Conservation (phyloP, 2,888 invertebrate genomes). For the Lasius platythorax region DNA sequence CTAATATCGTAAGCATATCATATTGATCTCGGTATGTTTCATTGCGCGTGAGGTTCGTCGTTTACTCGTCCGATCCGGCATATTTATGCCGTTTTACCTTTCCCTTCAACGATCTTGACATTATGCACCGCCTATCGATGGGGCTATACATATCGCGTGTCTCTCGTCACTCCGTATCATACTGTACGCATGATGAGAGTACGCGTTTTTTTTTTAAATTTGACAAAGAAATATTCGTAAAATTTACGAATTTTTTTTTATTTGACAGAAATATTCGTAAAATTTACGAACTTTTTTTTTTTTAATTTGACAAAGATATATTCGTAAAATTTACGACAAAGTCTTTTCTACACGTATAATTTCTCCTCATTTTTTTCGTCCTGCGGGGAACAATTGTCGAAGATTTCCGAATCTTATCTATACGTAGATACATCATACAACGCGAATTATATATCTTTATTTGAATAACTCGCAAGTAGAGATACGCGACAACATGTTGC, state of each 20-base stretch:
- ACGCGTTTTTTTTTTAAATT: neutral
- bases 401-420: neutral
- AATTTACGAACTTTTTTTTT: neutral
- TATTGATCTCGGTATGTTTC: constrained; percentile 49
- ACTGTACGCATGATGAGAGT: neutral
- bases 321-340: neutral
- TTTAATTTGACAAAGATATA: neutral
- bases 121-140: neutral
- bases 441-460: constrained; percentile 1
- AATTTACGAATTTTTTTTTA: neutral
- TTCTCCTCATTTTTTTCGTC: neutral
- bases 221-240: neutral
- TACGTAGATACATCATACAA: constrained; percentile 2
- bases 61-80: neutral
- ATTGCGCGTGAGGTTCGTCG: constrained; percentile 32
- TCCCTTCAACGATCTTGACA: constrained; percentile 8
- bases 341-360: neutral
- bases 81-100: neutral
- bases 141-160: neutral
- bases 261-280: constrained; percentile 1
- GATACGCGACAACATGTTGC: constrained; percentile 16
- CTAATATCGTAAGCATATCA: neutral
- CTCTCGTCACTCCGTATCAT: neutral
- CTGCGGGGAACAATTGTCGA: constrained; percentile 3
- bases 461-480: constrained; percentile 21